Evolutionary conservation across 2,797 vertebrate genomes (phyloP).

Genomic region (Hippopotamyrus pictus): DNA sequence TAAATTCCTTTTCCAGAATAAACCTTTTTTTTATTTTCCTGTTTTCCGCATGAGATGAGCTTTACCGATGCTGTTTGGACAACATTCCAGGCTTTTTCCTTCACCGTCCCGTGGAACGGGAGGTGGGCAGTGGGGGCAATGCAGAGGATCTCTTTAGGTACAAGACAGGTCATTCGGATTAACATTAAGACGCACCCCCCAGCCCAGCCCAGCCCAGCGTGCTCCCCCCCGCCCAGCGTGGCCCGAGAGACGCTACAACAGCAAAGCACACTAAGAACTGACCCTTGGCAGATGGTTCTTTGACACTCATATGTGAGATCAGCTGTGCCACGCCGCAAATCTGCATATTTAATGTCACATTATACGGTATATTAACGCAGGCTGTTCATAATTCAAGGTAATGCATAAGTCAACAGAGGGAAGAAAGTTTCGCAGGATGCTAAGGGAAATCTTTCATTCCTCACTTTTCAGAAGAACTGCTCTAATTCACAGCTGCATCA

Average conservation of each 20-base stretch:
- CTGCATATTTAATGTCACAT: slow-evolving; percentile 76
- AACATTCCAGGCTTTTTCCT: neutral
- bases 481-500: neutral
- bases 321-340: slow-evolving; percentile 60
- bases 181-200: slow-evolving; percentile 12
- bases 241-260: slow-evolving; percentile 25
- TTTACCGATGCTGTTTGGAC: neutral
- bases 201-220: neutral
- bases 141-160: neutral
- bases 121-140: neutral
- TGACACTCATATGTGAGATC: slow-evolving; percentile 70
- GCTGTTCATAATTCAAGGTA: slow-evolving; percentile 67
- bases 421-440: slow-evolving; percentile 24
- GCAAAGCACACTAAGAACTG: slow-evolving; percentile 52
- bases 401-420: slow-evolving; percentile 59
- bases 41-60: neutral
- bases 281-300: slow-evolving; percentile 66
- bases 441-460: slow-evolving; percentile 38
- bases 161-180: slow-evolving; percentile 17
- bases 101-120: neutral
- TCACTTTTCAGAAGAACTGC: slow-evolving; percentile 57
- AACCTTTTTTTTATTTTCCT: neutral
- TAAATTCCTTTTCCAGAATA: neutral
- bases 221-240: neutral
- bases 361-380: slow-evolving; percentile 70